Conservation (phyloP, 1,140 invertebrate genomes). For the Pseudomyrmex flavicornis region DNA sequence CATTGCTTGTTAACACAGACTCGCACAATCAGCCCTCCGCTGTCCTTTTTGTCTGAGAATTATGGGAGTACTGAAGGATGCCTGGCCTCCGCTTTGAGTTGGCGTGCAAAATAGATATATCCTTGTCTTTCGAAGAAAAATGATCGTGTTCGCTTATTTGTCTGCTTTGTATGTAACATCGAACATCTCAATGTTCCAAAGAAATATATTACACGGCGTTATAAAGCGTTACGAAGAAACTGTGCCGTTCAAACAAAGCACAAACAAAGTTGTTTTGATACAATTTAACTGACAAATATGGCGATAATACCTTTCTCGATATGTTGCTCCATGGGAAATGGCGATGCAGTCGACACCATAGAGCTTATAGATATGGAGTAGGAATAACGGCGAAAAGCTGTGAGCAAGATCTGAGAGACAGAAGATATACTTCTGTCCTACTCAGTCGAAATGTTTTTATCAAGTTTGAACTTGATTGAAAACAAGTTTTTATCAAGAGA, state of each 20-base stretch:
- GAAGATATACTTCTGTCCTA: too few species aligned
- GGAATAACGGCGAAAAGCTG: too few species aligned
- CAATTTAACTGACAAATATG: neutral
- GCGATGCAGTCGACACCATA: neutral
- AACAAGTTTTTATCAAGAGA: too few species aligned
- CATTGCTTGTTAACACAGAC: conserved; percentile 44
- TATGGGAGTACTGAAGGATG: conserved; percentile 37
- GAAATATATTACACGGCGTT: conserved; percentile 8
- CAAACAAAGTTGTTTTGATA: neutral
- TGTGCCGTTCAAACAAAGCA: neutral
- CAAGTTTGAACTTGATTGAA: too few species aligned
- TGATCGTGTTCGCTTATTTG: conserved; percentile 35
- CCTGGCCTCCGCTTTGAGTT: conserved; percentile 21
- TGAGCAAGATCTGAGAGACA: too few species aligned
- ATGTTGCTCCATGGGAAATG: neutral
- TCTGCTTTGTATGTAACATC: conserved; percentile 1
- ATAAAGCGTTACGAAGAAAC: neutral
- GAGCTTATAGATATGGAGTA: too few species aligned
- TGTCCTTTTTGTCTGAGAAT: neutral
- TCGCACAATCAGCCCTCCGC: neutral
- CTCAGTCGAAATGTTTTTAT: too few species aligned
- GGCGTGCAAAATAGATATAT: conserved; percentile 52
- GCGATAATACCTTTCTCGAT: neutral
- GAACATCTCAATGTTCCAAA: conserved; percentile 45
- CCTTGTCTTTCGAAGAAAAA: conserved; percentile 34